Evolutionary conservation across 53 echinoderm and acorn worm genomes (phyloP).

Genomic region (Patiria pectinifera): DNA sequence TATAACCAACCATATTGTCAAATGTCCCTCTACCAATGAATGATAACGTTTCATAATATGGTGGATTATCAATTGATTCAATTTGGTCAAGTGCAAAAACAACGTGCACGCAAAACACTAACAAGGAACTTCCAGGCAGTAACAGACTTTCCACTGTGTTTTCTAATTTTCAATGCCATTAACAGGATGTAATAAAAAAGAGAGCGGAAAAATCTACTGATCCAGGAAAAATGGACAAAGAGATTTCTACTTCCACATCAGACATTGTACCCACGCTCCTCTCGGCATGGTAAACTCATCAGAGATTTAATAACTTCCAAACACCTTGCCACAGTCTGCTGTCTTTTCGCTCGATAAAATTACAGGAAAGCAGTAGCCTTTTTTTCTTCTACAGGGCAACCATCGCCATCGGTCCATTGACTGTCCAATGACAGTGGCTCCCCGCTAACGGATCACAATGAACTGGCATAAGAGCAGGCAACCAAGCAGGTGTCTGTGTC

Average conservation of each 20-base stretch:
- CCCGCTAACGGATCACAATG: neutral
- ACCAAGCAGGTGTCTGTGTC: constrained; percentile 1
- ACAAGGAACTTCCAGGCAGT: neutral
- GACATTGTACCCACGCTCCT: neutral
- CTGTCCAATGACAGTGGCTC: neutral
- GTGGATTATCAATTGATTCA: too few species aligned
- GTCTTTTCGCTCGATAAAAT: neutral
- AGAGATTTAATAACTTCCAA: constrained; percentile 26
- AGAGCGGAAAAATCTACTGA: neutral
- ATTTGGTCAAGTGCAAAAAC: neutral
- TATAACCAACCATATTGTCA: too few species aligned
- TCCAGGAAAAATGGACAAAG: neutral
- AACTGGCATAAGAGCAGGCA: neutral
- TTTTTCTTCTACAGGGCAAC: neutral
- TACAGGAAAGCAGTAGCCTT: neutral
- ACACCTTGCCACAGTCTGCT: neutral
- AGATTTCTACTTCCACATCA: neutral
- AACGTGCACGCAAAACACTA: neutral
- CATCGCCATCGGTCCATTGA: neutral
- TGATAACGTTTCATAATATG: too few species aligned
- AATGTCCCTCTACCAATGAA: too few species aligned
- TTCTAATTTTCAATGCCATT: neutral
- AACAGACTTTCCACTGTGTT: neutral
- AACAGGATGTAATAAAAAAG: neutral
- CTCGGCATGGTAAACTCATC: constrained; percentile 23